Percentiles rank a stretch among this genome's conserved stretches.
Evolutionary conservation across 2,113 vertebrate genomes (phyloP).

Genomic region (Cochlearius cochlearius): DNA sequence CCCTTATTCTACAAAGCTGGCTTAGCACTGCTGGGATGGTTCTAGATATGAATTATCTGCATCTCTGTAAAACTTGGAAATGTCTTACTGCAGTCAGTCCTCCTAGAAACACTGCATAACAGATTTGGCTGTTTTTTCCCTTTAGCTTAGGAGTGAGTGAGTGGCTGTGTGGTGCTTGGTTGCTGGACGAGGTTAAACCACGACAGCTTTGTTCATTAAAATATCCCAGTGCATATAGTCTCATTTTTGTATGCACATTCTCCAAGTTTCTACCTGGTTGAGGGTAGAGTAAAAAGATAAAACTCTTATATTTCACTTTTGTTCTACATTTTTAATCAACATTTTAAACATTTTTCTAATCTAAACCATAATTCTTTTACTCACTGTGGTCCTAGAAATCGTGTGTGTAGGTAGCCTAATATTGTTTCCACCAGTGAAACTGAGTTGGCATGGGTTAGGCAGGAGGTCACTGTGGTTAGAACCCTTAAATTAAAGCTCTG

Average conservation of each 20-base stretch:
- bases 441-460: neutral
- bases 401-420: neutral
- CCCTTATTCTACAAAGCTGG: neutral
- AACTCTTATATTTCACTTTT: neutral
- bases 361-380: neutral
- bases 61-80: neutral
- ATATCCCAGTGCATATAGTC: neutral
- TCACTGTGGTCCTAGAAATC: neutral
- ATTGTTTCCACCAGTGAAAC: neutral
- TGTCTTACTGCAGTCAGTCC: neutral
- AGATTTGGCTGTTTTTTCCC: neutral
- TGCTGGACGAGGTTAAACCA: too few relatives aligned
- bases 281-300: neutral
- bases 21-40: neutral
- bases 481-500: neutral
- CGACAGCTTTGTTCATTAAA: neutral
- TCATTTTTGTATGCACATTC: neutral
- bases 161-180: too few relatives aligned
- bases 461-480: neutral
- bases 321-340: neutral
- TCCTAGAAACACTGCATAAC: neutral
- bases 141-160: neutral
- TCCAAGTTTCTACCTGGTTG: neutral
- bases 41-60: neutral
- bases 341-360: neutral